A percentile compares a stretch with the other conserved stretches of the same genome.
These are phyloP conservation scores for Microcaecilia unicolor DNA, from an alignment of 2,797 vertebrate species.

Conservation along the genomic window DNA sequence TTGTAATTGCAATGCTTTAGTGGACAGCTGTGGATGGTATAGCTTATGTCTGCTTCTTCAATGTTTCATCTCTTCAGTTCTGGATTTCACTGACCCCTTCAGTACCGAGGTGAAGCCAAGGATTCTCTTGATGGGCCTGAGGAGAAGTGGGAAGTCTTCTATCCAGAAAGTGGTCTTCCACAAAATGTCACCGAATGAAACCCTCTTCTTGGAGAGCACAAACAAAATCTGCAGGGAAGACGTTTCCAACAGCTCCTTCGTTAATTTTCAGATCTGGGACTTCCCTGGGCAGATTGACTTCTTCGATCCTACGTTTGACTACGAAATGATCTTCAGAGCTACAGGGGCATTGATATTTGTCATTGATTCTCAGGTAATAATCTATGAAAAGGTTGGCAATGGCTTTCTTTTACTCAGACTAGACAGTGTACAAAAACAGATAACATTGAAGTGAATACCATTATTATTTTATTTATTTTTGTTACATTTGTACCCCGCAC, in stretches of 20 bases:
- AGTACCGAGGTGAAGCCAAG: conserved; percentile 84
- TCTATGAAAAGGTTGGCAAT: too few relatives aligned
- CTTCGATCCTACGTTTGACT: conserved; percentile 83
- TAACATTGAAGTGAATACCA: too few relatives aligned
- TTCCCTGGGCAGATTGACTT: conserved; percentile 87
- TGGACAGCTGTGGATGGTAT: too few relatives aligned
- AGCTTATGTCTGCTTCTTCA: too few relatives aligned
- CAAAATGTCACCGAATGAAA: conserved; percentile 86
- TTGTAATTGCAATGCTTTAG: too few relatives aligned
- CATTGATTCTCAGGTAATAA: conserved; percentile 78
- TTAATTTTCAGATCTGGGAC: conserved; percentile 88
- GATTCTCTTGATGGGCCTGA: conserved; percentile 85
- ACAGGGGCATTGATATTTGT: conserved; percentile 83
- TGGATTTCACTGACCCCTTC: conserved; percentile 77
- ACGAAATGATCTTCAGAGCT: conserved; percentile 86
- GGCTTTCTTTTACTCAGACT: too few relatives aligned
- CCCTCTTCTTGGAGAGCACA: conserved; percentile 80
- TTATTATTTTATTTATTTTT: too few relatives aligned
- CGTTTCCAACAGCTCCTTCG: conserved; percentile 83
- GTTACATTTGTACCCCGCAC: too few relatives aligned
- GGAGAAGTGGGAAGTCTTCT: conserved; percentile 87
- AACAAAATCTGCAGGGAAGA: conserved; percentile 85
- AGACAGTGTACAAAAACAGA: too few relatives aligned
- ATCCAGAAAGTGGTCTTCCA: conserved; percentile 93
- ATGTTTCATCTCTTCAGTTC: conserved; percentile 50